Conservation (phyloP, 2,113 vertebrate genomes). For the Hydropotes inermis region DNA sequence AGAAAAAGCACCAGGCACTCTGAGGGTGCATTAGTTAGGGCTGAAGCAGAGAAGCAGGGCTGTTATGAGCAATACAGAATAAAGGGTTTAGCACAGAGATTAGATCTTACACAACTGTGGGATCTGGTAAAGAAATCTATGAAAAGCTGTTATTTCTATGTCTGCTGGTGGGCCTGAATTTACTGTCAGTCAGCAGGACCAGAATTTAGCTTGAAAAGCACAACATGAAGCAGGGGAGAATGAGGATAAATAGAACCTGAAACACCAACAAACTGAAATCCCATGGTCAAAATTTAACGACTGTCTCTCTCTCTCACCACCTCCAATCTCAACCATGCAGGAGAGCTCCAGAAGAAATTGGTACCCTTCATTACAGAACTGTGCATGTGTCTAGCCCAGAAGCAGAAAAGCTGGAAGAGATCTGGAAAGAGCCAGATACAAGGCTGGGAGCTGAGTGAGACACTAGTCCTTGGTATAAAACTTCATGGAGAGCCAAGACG, state of each 20-base stretch:
- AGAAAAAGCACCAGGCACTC: neutral
- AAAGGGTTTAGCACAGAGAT: neutral
- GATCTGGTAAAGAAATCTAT: neutral
- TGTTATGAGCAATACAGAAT: neutral
- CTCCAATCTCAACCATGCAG: neutral
- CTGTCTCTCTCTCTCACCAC: neutral
- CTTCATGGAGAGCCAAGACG: neutral
- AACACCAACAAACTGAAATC: neutral
- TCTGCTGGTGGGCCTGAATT: neutral
- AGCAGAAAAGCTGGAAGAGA: neutral
- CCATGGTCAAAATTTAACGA: neutral
- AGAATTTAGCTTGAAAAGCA: neutral
- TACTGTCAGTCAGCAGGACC: neutral
- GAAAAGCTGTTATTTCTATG: neutral
- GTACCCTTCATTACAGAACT: neutral
- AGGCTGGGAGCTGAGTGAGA: neutral
- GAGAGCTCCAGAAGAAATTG: neutral
- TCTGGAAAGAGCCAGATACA: neutral
- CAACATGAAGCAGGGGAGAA: neutral
- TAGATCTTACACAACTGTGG: neutral
- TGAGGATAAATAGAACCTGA: neutral
- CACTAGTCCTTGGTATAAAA: neutral
- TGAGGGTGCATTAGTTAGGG: neutral
- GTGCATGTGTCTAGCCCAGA: neutral
- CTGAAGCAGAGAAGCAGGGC: neutral